Conservation (phyloP, 2,888 invertebrate genomes). For the Halictus quadricinctus region DNA sequence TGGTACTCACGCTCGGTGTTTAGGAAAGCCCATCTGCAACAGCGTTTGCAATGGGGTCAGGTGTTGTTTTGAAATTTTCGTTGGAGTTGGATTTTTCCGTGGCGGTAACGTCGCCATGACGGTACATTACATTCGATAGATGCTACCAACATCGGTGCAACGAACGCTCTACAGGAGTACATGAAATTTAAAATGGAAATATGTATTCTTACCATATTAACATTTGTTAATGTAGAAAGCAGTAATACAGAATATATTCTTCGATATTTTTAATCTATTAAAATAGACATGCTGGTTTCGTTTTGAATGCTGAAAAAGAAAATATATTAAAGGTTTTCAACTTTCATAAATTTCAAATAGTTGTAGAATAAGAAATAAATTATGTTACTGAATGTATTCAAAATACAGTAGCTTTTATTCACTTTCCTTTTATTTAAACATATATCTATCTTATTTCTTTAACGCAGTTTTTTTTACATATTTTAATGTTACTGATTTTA, state of each 20-base stretch:
- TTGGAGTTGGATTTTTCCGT: slow-evolving; percentile 89
- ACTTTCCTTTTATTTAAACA: neutral
- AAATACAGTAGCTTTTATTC: neutral
- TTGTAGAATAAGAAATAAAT: neutral
- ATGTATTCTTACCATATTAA: neutral
- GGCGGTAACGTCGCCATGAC: slow-evolving; percentile 90
- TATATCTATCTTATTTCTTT: neutral
- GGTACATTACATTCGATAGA: slow-evolving; percentile 65
- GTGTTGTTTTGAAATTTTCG: slow-evolving; percentile 89
- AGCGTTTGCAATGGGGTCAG: slow-evolving; percentile 91
- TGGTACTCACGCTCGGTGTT: slow-evolving; percentile 92
- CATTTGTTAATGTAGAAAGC: neutral
- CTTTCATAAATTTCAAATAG: neutral
- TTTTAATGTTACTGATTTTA: neutral
- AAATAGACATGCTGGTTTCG: neutral
- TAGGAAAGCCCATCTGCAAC: slow-evolving; percentile 94
- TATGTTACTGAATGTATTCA: neutral
- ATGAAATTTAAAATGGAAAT: slow-evolving; percentile 8
- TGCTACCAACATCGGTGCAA: slow-evolving; percentile 37
- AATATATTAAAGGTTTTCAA: neutral
- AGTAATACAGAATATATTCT: neutral
- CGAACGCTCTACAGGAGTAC: neutral
- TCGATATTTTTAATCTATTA: neutral
- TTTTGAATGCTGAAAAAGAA: neutral
- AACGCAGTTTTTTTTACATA: neutral